Conservation (phyloP, 2,797 vertebrate species). For the Gadopsis marmoratus region DNA sequence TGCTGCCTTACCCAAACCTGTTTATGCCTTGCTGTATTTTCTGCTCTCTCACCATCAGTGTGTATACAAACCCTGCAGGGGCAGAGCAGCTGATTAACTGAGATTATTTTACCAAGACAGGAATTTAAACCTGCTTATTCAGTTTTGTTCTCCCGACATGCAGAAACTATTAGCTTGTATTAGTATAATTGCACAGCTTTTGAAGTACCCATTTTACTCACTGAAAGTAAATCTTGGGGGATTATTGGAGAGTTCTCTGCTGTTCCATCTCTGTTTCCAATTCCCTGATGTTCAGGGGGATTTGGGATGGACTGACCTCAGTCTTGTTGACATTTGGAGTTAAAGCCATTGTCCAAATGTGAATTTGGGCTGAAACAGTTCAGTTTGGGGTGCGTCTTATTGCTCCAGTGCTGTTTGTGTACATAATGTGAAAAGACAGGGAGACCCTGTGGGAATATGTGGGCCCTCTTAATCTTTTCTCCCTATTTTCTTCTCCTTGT, state of each 20-base stretch:
- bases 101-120: constrained; percentile 33
- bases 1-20: constrained; percentile 42
- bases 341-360: not conserved
- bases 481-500: not conserved
- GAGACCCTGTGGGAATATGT: not conserved
- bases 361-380: not conserved
- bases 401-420: not conserved
- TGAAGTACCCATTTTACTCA: constrained; percentile 18
- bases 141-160: constrained; percentile 4
- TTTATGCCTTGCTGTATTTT: constrained; percentile 40
- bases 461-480: not conserved
- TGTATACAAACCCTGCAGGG: constrained; percentile 32
- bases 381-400: not conserved
- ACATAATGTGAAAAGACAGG: constrained; percentile 5
- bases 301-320: constrained; percentile 27
- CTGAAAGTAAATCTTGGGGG: constrained; percentile 23
- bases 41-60: constrained; percentile 17
- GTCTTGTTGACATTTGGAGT: constrained; percentile 13
- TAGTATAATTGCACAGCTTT: constrained; percentile 5
- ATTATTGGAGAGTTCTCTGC: constrained; percentile 13
- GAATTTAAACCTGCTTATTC: constrained; percentile 27
- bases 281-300: constrained; percentile 14
- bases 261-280: constrained; percentile 18
- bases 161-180: constrained; percentile 24
- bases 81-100: constrained; percentile 15